Base-by-base conservation (phyloP, 2,113 vertebrate genomes). In the Propithecus coquereli region DNA sequence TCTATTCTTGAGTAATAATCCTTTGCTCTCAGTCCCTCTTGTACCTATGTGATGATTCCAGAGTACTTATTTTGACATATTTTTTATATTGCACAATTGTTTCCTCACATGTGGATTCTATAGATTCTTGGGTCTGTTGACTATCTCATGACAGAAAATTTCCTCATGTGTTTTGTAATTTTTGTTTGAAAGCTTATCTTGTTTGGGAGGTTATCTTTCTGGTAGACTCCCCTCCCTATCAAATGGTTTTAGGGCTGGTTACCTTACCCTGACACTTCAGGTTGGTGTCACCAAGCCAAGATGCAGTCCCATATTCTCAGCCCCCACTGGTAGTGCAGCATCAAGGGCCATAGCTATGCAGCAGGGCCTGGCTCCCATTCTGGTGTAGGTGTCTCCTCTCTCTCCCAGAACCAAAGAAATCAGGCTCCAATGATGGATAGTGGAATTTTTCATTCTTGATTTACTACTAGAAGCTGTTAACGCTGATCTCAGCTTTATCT, bases 151-250 rank as follows among this genome's bases (percentile, higher is more conserved):
- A 84, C 8, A 87, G 14, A 79, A 80, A 91, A 52, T 71, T 17
- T 79, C 37, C 47, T 93, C 63, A 30, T 23, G 1, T 80, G 61
- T n/a, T 57, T 73, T 94, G 8, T 10, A 47, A 71, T 83, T 83
- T 92, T 85, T 79, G 40, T 79, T 71, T 94, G 32, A 77, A 83
- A 70, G 37, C n/a, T 93, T 73, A 68, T 61, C 70, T 79, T 94
- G 20, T 77, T 87, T 77, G 40, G 32, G 32, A 82, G 85, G 80
- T 32, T 65, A 14, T 83, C 23, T 43, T 50, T 91, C 70, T 70
- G 27, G 34, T 66, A 45, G 7, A 45, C 1, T 43, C 40, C 11
- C 23, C 16, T 74, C n/a, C 30, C 80, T 11, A 6, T 83, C 52
- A 30, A 61, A 18, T 73, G n/a, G n/a, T 50, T 63, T 88, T 32